Evolutionary conservation across 2,888 invertebrate genomes (phyloP).

Genomic region (Epistrophella euchroma): DNA sequence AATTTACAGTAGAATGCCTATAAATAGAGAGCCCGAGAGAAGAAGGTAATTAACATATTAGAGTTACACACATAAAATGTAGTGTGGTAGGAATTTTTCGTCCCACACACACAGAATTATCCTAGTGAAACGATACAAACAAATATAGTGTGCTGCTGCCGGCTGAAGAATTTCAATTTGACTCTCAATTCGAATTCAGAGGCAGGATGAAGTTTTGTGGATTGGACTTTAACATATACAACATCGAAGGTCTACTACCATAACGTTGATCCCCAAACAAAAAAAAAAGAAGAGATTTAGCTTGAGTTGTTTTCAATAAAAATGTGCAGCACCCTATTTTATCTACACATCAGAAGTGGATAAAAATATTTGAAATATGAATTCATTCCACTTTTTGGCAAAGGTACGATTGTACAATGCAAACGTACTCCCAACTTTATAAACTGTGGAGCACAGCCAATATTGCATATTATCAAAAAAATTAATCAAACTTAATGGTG

Average conservation of each 20-base stretch:
- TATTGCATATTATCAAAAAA: too few species aligned
- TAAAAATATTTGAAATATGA: too few species aligned
- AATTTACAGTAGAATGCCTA: slow-evolving; percentile 30
- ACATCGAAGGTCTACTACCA: too few species aligned
- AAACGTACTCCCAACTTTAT: too few species aligned
- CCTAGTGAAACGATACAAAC: slow-evolving; percentile 39
- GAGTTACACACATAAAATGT: slow-evolving; percentile 76
- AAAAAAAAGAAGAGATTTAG: background rate
- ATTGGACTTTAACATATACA: background rate
- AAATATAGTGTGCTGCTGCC: background rate
- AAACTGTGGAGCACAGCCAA: too few species aligned
- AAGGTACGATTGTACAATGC: too few species aligned
- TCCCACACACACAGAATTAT: slow-evolving; percentile 75
- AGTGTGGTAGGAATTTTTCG: slow-evolving; percentile 75
- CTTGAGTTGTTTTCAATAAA: background rate
- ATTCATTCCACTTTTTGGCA: too few species aligned
- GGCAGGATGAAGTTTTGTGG: background rate
- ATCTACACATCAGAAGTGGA: background rate
- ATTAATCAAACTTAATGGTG: too few species aligned
- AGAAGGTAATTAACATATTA: slow-evolving; percentile 77
- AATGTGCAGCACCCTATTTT: background rate
- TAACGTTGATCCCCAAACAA: background rate
- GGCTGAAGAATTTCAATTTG: slow-evolving; percentile 53
- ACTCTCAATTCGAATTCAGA: background rate
- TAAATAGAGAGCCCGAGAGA: slow-evolving; percentile 63